Percentiles rank a stretch among this genome's conserved stretches.
Conservation (phyloP, 1,140 invertebrate species). For the Drosophila bocki region DNA sequence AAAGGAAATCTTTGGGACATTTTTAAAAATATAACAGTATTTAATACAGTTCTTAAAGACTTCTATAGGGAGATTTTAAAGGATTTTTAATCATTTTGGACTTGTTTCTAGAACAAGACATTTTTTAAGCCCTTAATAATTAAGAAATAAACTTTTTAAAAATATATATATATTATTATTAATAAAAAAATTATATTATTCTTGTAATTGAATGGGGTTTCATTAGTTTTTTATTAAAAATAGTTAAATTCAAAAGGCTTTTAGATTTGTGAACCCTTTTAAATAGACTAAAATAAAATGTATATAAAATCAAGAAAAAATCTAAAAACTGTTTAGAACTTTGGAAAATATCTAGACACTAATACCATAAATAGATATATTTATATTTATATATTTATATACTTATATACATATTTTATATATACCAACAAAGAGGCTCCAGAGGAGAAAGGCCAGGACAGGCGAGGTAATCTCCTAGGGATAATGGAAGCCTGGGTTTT, state of each 20-base stretch:
- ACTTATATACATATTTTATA: neutral
- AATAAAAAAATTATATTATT: neutral
- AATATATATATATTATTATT: neutral
- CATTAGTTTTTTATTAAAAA: too few relatives aligned
- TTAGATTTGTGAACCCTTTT: too few relatives aligned
- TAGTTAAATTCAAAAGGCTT: too few relatives aligned
- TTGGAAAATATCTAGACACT: neutral
- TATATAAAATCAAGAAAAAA: neutral
- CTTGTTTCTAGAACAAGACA: too few relatives aligned
- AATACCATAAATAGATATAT: neutral
- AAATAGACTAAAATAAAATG: neutral
- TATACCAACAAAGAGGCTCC: slow-evolving; percentile 11
- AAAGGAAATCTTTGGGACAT: neutral
- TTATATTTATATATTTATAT: neutral
- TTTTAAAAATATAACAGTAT: neutral
- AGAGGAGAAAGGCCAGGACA: slow-evolving; percentile 2
- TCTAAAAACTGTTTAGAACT: neutral
- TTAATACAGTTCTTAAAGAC: too few relatives aligned
- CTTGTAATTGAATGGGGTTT: too few relatives aligned
- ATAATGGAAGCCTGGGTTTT: neutral
- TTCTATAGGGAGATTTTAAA: too few relatives aligned
- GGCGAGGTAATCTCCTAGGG: slow-evolving; percentile 27
- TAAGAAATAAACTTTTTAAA: too few relatives aligned
- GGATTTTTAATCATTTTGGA: too few relatives aligned
- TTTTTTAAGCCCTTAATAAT: too few relatives aligned